These are phyloP conservation scores for Psammodynastes pulverulentus DNA, from an alignment of 2,113 vertebrate genomes.

Conservation along the genomic window DNA sequence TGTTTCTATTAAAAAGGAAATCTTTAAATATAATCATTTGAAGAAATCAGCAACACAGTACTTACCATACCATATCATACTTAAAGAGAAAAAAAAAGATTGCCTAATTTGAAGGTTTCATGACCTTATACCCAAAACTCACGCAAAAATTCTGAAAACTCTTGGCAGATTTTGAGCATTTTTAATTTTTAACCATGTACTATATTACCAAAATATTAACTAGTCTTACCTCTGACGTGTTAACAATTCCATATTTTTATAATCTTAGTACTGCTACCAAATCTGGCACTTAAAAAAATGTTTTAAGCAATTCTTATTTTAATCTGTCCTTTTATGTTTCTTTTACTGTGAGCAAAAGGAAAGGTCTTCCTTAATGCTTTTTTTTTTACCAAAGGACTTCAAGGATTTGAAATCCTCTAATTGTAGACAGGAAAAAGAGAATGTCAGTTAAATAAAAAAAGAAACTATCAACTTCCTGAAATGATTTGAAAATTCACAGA, in stretches of 20 bases:
- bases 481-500: not conserved
- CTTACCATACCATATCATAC: not conserved
- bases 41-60: not conserved
- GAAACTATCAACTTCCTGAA: slow-evolving; percentile 7
- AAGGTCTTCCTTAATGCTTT: not conserved
- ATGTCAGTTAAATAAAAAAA: not conserved
- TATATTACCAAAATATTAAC: not conserved
- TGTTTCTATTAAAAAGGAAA: not conserved
- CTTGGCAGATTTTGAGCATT: not conserved
- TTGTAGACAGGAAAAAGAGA: not conserved
- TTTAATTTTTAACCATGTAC: not conserved
- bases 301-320: not conserved
- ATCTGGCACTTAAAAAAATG: not conserved
- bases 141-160: not conserved
- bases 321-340: not conserved
- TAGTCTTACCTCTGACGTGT: not conserved
- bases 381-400: not conserved
- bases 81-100: not conserved
- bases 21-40: not conserved
- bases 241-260: no score
- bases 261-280: not conserved
- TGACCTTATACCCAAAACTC: not conserved
- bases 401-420: not conserved
- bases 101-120: not conserved
- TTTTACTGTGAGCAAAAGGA: not conserved